These are phyloP conservation scores for Tokudaia tokunoshimensis DNA, from an alignment of 2,797 vertebrate genomes.

Conservation along the genomic window DNA sequence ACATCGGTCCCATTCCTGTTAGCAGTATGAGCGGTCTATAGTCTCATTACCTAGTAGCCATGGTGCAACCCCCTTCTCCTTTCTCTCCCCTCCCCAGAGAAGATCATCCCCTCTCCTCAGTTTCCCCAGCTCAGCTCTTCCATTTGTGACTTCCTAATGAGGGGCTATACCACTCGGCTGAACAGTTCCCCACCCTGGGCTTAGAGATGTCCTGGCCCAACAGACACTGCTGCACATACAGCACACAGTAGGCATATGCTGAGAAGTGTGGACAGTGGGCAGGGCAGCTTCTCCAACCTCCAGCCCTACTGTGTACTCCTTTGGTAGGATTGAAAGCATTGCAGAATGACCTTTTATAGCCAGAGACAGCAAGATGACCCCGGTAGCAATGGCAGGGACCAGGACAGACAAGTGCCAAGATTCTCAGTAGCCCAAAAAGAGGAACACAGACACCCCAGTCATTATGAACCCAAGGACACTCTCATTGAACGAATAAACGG, in stretches of 20 bases:
- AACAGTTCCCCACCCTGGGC: no score
- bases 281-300: not conserved
- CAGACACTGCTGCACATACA: fast-evolving
- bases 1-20: fast-evolving
- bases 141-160: not conserved
- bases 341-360: not conserved
- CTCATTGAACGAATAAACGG: no score
- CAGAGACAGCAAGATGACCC: not conserved
- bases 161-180: not conserved
- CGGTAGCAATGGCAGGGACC: not conserved
- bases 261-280: not conserved
- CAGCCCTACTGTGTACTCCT: not conserved
- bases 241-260: not conserved
- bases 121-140: not conserved
- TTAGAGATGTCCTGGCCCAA: not conserved
- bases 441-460: not conserved
- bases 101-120: not conserved
- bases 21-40: not conserved
- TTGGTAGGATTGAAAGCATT: not conserved
- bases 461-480: not conserved
- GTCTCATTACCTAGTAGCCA: not conserved
- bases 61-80: fast-evolving
- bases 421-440: not conserved
- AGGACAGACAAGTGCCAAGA: not conserved
- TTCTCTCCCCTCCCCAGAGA: not conserved